phyloP scores from a whole-genome alignment of 2,797 vertebrate genomes.

The Arnoldichthys spilopterus region DNA sequence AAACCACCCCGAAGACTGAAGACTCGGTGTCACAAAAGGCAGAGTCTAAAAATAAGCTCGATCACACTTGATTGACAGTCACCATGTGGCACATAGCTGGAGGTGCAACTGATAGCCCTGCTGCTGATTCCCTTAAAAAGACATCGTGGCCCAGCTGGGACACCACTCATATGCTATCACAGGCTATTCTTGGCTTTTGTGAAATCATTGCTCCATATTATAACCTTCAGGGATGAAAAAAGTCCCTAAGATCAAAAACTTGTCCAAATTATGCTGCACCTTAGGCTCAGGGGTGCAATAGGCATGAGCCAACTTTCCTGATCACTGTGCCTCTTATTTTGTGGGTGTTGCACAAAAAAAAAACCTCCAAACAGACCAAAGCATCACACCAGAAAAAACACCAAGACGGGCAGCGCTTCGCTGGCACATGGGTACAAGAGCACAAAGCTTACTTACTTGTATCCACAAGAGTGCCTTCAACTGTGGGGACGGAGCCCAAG shows the following conservation, averaged over 20 bases:
- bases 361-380: background rate
- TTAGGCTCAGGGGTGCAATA: background rate
- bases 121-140: conserved; percentile 99
- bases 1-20: conserved; percentile 44
- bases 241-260: conserved; percentile 2
- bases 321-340: background rate
- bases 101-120: conserved; percentile 84
- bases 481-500: conserved; percentile 89
- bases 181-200: conserved; percentile 89
- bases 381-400: conserved; percentile 31
- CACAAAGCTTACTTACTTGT: conserved; percentile 85
- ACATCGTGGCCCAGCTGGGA: conserved; percentile 83
- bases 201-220: conserved; percentile 74
- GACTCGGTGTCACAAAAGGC: conserved; percentile 74
- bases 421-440: conserved; percentile 51
- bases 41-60: conserved; percentile 88
- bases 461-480: conserved; percentile 86
- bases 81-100: conserved; percentile 91
- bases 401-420: conserved; percentile 26
- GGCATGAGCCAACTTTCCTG: background rate
- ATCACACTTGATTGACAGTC: conserved; percentile 82
- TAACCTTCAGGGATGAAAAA: conserved; percentile 75
- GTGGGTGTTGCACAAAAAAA: background rate
- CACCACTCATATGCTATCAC: conserved; percentile 87
- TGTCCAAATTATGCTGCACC: background rate